Conservation (phyloP, 2,113 vertebrate genomes). For the Esox niger region DNA sequence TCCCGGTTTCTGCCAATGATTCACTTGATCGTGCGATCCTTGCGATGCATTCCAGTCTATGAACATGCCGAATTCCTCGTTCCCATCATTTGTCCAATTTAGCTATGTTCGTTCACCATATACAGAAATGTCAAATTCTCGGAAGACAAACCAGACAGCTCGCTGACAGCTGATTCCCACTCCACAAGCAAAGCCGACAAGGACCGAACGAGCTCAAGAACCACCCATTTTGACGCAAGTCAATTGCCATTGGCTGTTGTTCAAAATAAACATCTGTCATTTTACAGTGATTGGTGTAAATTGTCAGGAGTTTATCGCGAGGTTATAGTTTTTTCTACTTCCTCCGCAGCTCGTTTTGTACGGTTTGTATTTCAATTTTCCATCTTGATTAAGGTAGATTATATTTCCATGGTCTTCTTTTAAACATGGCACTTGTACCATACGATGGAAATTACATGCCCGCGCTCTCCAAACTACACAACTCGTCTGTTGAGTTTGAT, state of each 20-base stretch:
- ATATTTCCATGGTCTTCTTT: not conserved
- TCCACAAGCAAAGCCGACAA: not conserved
- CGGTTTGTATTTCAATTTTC: not conserved
- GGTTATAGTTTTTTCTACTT: too few relatives aligned
- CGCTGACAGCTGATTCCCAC: not conserved
- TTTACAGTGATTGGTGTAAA: not conserved
- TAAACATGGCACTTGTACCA: conserved; percentile 87
- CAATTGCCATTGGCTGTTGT: not conserved
- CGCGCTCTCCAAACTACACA: conserved; percentile 80
- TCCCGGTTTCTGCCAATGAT: too few relatives aligned
- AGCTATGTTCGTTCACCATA: too few relatives aligned
- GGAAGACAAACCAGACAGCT: too few relatives aligned
- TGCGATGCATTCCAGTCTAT: too few relatives aligned
- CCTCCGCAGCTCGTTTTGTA: not conserved
- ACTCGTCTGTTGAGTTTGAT: conserved; percentile 71
- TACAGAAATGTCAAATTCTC: too few relatives aligned
- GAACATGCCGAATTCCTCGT: too few relatives aligned
- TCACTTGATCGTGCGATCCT: too few relatives aligned
- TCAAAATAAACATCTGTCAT: not conserved
- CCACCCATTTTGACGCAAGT: not conserved
- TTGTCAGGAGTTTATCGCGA: not conserved
- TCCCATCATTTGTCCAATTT: too few relatives aligned
- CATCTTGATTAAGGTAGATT: not conserved
- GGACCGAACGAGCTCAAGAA: not conserved
- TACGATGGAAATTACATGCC: conserved; percentile 70